Percentiles rank a stretch among this genome's conserved stretches.
Conservation (phyloP, 2,888 invertebrate species). For the Merodon equestris region DNA sequence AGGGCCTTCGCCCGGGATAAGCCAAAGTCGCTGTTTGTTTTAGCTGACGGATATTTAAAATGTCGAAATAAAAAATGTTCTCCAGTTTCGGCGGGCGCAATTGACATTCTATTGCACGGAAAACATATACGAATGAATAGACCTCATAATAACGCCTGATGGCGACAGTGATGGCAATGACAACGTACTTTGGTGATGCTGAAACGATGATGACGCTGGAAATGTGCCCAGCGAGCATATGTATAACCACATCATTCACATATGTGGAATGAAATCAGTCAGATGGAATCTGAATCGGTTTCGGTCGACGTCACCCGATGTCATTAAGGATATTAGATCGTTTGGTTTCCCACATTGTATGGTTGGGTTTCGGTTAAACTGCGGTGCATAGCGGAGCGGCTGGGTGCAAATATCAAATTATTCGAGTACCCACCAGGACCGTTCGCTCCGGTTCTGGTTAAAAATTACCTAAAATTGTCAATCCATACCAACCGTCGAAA, state of each 20-base stretch:
- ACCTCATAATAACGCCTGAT: conserved; percentile 34
- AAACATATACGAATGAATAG: not conserved
- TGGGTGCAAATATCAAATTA: no score
- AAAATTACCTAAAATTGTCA: no score
- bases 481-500: no score
- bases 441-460: no score
- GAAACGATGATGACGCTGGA: conserved; percentile 22
- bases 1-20: conserved; percentile 25
- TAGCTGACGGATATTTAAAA: conserved; percentile 36
- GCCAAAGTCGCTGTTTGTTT: no score
- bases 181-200: no score
- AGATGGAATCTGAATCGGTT: conserved; percentile 53
- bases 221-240: not conserved
- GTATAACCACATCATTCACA: not conserved
- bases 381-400: conserved; percentile 3
- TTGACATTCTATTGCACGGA: not conserved
- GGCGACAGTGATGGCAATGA: conserved; percentile 29
- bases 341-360: conserved; percentile 54
- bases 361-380: conserved; percentile 50
- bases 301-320: conserved; percentile 46
- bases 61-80: conserved; percentile 48
- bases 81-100: conserved; percentile 21
- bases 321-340: conserved; percentile 63
- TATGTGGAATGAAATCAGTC: conserved; percentile 42
- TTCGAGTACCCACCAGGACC: no score